Percentiles rank a stretch among this genome's conserved stretches.
phyloP scores from a whole-genome alignment of 2,888 invertebrate species.

The Antitype chi region DNA sequence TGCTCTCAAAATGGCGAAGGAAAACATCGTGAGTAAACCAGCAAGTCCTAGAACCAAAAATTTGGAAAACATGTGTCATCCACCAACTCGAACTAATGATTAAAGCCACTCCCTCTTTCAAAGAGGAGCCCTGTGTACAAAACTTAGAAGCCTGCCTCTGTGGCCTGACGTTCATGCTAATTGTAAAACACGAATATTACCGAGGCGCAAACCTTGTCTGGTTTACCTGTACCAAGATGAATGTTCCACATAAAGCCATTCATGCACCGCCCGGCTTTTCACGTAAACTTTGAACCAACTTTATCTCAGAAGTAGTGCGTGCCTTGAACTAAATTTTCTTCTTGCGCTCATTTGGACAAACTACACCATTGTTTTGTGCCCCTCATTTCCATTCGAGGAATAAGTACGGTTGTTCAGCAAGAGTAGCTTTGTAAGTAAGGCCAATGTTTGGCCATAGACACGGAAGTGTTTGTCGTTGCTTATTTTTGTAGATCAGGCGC shows the following conservation, averaged over 20 bases:
- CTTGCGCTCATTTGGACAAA: conserved; percentile 68
- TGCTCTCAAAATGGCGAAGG: too few relatives aligned
- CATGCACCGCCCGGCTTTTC: conserved; percentile 56
- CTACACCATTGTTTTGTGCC: conserved; percentile 69
- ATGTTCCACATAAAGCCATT: conserved; percentile 47
- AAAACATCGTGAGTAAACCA: too few relatives aligned
- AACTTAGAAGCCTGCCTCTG: neutral
- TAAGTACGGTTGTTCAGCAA: conserved; percentile 45
- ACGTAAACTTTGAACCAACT: conserved; percentile 64
- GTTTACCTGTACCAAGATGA: conserved; percentile 8
- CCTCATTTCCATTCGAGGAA: conserved; percentile 65
- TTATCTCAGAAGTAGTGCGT: conserved; percentile 49
- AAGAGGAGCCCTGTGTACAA: too few relatives aligned
- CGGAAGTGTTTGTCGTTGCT: neutral
- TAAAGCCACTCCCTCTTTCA: too few relatives aligned
- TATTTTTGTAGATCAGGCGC: conserved; percentile 5
- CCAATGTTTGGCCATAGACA: conserved; percentile 40
- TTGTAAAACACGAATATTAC: neutral
- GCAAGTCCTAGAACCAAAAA: too few relatives aligned
- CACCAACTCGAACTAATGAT: too few relatives aligned
- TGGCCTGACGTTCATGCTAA: neutral
- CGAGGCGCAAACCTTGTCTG: neutral
- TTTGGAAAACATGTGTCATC: too few relatives aligned
- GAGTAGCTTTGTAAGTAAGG: conserved; percentile 26
- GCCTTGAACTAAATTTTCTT: conserved; percentile 62